Evolutionary conservation across 2,797 vertebrate species (phyloP).

Genomic region (Ptychadena robeensis): DNA sequence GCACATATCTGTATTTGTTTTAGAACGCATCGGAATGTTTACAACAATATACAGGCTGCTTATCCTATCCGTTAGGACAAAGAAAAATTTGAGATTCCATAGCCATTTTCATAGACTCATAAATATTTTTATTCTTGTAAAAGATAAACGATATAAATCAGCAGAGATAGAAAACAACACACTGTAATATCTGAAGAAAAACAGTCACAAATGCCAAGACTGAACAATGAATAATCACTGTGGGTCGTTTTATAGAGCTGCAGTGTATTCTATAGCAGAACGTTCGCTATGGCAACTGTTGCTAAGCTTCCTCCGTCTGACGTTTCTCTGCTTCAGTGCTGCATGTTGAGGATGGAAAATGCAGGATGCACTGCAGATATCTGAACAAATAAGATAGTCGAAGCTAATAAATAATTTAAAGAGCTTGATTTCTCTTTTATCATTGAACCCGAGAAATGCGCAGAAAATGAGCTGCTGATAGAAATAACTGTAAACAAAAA

Average conservation of each 20-base stretch:
- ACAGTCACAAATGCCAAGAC: slow-evolving; percentile 46
- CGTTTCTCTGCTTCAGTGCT: slow-evolving; percentile 51
- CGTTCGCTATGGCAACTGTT: slow-evolving; percentile 63
- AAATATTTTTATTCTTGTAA: slow-evolving; percentile 17
- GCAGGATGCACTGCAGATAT: slow-evolving; percentile 54
- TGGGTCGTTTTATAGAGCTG: slow-evolving; percentile 55
- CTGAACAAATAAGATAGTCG: slow-evolving; percentile 18
- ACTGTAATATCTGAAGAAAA: slow-evolving; percentile 21
- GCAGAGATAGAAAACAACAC: slow-evolving; percentile 42
- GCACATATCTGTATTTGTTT: slow-evolving; percentile 8
- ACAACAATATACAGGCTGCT: slow-evolving; percentile 13
- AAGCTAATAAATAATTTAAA: neutral
- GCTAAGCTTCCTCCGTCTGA: slow-evolving; percentile 54
- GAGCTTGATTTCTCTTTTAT: neutral
- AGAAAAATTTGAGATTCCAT: slow-evolving; percentile 5
- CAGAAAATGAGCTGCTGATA: neutral
- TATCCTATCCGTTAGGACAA: slow-evolving; percentile 2
- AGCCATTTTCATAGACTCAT: slow-evolving; percentile 9
- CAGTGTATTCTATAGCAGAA: slow-evolving; percentile 42
- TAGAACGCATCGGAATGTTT: neutral
- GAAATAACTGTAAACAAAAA: no score
- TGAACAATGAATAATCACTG: slow-evolving; percentile 59
- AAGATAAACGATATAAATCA: slow-evolving; percentile 30
- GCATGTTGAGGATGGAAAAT: slow-evolving; percentile 39
- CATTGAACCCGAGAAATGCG: neutral